phyloP scores from a whole-genome alignment of 2,888 invertebrate species.

The Strigamia maritima region DNA sequence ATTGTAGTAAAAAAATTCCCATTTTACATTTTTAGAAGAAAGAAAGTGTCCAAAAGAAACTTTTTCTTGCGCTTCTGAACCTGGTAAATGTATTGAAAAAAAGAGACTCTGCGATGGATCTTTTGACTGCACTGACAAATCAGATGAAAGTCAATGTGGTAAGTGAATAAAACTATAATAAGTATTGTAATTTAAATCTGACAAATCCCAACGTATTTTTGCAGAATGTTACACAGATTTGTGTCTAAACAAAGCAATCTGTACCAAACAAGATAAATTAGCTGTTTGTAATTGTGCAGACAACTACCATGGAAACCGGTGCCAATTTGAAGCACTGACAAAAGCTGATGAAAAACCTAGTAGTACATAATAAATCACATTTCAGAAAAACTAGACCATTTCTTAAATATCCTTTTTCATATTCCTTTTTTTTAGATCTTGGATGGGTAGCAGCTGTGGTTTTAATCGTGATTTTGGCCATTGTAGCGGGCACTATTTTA shows the following conservation, averaged over 20 bases:
- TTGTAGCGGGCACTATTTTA: not conserved
- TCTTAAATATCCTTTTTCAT: too few species aligned
- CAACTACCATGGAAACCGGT: not conserved
- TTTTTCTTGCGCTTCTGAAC: not conserved
- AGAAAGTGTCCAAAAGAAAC: not conserved
- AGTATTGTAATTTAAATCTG: too few species aligned
- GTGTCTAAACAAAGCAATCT: not conserved
- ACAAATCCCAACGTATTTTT: too few species aligned
- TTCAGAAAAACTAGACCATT: not conserved
- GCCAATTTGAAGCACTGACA: not conserved
- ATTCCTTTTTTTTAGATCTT: not conserved
- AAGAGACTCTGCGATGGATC: not conserved
- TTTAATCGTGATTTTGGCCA: not conserved
- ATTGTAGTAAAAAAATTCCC: not conserved
- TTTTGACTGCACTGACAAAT: not conserved
- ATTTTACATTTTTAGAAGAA: not conserved
- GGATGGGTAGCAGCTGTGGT: not conserved
- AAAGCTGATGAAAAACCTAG: not conserved
- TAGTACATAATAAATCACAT: not conserved
- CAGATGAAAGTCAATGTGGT: constrained; percentile 20
- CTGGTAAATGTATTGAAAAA: not conserved
- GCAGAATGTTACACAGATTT: not conserved
- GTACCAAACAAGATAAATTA: not conserved
- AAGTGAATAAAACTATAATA: not conserved
- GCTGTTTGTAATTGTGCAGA: not conserved